Evolutionary conservation across 2,113 vertebrate species (phyloP).

Genomic region (Xiphias gladius): DNA sequence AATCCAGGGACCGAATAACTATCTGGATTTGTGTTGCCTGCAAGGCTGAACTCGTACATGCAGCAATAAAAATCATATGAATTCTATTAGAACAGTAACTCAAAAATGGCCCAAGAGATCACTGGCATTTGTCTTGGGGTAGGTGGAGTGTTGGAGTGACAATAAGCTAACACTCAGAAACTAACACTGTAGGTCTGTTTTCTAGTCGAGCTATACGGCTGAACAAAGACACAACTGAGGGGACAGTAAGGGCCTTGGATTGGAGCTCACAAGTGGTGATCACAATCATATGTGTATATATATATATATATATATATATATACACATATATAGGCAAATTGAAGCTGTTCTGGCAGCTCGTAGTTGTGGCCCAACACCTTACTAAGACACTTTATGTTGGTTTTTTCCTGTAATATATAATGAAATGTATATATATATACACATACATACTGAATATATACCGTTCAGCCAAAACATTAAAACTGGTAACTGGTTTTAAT

Average conservation of each 20-base stretch:
- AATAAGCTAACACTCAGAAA: conserved; percentile 17
- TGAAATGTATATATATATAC: too few relatives aligned
- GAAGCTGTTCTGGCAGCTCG: too few relatives aligned
- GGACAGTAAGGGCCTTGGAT: neutral
- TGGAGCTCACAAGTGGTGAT: too few relatives aligned
- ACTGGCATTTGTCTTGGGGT: neutral
- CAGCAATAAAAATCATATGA: conserved; percentile 34
- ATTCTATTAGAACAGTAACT: conserved; percentile 36
- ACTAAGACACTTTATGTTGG: too few relatives aligned
- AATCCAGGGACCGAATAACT: conserved; percentile 28
- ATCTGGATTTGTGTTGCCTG: conserved; percentile 12
- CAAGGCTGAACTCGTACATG: neutral
- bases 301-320: too few relatives aligned
- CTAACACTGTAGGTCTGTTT: neutral
- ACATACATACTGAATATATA: too few relatives aligned
- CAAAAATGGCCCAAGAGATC: conserved; percentile 22
- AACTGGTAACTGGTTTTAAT: too few relatives aligned
- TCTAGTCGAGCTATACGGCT: neutral
- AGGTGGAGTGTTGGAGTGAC: conserved; percentile 3
- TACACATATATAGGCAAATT: too few relatives aligned
- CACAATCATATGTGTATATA: too few relatives aligned
- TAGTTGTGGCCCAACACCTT: too few relatives aligned
- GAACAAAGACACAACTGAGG: neutral
- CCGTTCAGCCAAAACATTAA: too few relatives aligned
- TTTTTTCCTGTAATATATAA: too few relatives aligned